Base-by-base conservation (phyloP, 2,888 invertebrate genomes). In the Metopia argyrocephala region DNA sequence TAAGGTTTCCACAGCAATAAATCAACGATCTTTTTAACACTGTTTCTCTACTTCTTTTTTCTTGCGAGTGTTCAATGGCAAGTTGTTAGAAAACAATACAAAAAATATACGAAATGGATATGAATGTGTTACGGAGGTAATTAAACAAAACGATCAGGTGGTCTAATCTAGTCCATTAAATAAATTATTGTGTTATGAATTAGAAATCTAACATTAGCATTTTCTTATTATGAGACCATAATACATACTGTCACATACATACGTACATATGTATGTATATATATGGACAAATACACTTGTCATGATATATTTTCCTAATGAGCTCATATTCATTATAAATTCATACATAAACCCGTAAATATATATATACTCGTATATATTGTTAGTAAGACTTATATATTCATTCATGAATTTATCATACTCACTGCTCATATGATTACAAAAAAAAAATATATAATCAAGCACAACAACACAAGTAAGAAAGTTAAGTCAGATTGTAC, bases 341-440 rank as follows among this genome's bases (percentile, higher is more conserved):
- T 45, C 61, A 38, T 45, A 46, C n/a, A 61, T 9, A 31, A 9
- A 31, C 9, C 31, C n/a, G n/a, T n/a, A n/a, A n/a, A n/a, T n/a
- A n/a, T n/a, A n/a, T n/a, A n/a, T n/a, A n/a, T n/a, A n/a, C n/a
- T n/a, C n/a, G n/a, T n/a, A n/a, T n/a, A n/a, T n/a, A n/a, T n/a
- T n/a, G 31, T 6, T 5, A 31, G 31, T 6, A 28, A 20, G 28
- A 52, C 65, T 38, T 52, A 52, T 50, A 20, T 28, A 65, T 70
- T 59, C 65, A 71, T 65, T 78, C 65, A 69, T 59, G 62, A 48
- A 66, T 64, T 50, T 23, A 50, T 52, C 45, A 46, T 15, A 27
- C 54, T n/a, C 12, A 21, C 48, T 31, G 15, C 31, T 50, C 38
- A 50, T n/a, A n/a, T 61, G 28, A 28, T 48, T 31, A 18, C 23